A percentile compares a stretch with the other conserved stretches of the same genome.
These are phyloP conservation scores for Drosophila subobscura DNA, from an alignment of 1,140 invertebrate genomes.

Conservation along the genomic window DNA sequence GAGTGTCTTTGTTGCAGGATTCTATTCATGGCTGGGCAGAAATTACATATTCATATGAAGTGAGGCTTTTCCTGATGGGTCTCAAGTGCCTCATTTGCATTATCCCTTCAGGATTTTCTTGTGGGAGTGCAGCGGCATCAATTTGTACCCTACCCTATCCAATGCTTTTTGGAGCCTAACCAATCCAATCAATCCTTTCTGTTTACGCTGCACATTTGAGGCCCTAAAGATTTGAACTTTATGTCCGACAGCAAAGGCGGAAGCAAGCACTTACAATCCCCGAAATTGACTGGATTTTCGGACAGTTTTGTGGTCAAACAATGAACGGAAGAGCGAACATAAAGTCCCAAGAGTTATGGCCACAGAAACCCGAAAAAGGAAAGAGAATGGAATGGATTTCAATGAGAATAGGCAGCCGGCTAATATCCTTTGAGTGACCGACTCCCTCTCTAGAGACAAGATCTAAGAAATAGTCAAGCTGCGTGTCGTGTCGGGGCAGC, in stretches of 20 bases:
- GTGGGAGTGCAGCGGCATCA: constrained; percentile 11
- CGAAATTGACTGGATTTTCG: constrained; percentile 36
- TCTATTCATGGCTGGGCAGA: constrained; percentile 40
- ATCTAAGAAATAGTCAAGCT: constrained; percentile 57
- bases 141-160: constrained; percentile 12
- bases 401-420: constrained; percentile 42
- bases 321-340: constrained; percentile 34
- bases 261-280: constrained; percentile 29
- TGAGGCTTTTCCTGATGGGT: constrained; percentile 46
- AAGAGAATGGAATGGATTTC: constrained; percentile 42
- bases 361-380: constrained; percentile 26
- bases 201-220: constrained; percentile 30
- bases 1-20: constrained; percentile 28
- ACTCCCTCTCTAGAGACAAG: constrained; percentile 27
- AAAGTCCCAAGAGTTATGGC: constrained; percentile 55
- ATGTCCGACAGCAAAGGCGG: constrained; percentile 33
- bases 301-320: constrained; percentile 55
- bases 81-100: constrained; percentile 55
- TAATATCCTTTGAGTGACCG: constrained; percentile 52
- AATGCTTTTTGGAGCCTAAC: constrained; percentile 1
- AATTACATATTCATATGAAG: constrained; percentile 55
- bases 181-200: constrained; percentile 34
- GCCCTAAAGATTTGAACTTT: constrained; percentile 26
- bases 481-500: constrained; percentile 33
- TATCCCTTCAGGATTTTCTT: constrained; percentile 37